Evolutionary conservation across 2,888 invertebrate species (phyloP).

Genomic region (Apotomis betuletana): DNA sequence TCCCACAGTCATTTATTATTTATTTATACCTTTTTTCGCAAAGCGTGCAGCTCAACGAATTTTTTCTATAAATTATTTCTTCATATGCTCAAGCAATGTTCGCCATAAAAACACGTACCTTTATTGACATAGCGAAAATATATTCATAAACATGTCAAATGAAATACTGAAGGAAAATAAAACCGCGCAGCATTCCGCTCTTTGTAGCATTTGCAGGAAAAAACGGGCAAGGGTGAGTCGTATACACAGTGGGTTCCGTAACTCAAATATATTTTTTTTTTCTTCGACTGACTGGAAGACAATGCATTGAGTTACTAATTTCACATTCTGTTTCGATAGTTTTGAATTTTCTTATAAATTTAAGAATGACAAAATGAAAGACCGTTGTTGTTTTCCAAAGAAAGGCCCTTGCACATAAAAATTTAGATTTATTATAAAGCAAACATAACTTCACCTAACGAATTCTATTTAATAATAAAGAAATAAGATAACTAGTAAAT

Average conservation of each 20-base stretch:
- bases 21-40: not conserved
- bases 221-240: constrained; percentile 14
- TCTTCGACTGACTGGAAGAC: no score
- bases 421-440: no score
- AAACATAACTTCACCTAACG: no score
- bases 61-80: constrained; percentile 11
- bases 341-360: no score
- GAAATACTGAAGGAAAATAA: constrained; percentile 36
- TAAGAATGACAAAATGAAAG: no score
- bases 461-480: no score
- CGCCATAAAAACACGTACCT: constrained; percentile 21
- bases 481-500: no score
- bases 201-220: constrained; percentile 32
- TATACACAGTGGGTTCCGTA: not conserved
- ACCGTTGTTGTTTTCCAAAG: no score
- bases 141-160: constrained; percentile 41
- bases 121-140: constrained; percentile 38
- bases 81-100: not conserved
- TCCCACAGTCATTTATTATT: not conserved
- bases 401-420: no score
- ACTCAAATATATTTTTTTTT: not conserved
- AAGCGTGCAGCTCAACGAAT: not conserved
- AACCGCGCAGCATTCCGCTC: constrained; percentile 33
- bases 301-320: no score
- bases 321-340: no score